A percentile compares a stretch with the other conserved stretches of the same genome.
Evolutionary conservation across 2,797 vertebrate species (phyloP).

Genomic region (Sebastes trivittatus): DNA sequence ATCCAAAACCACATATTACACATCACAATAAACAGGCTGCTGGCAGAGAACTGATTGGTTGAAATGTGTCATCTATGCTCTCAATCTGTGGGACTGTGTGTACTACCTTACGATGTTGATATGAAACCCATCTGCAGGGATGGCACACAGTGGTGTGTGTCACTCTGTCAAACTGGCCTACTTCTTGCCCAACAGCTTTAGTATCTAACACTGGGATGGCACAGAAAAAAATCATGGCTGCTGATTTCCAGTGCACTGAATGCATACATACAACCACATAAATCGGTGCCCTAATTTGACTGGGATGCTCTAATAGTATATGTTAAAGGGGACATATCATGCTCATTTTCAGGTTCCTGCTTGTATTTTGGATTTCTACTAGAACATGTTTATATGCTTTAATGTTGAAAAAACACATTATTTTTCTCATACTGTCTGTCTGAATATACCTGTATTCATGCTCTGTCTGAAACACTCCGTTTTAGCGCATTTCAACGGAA

Average conservation of each 20-base stretch:
- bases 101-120: slow-evolving; percentile 45
- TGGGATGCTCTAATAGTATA: neutral
- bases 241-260: slow-evolving; percentile 24
- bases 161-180: slow-evolving; percentile 69
- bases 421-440: too few species aligned
- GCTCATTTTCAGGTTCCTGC: too few species aligned
- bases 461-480: too few species aligned
- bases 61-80: slow-evolving; percentile 11
- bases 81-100: slow-evolving; percentile 11
- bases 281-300: slow-evolving; percentile 11
- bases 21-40: neutral
- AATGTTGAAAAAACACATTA: too few species aligned
- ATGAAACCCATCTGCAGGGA: slow-evolving; percentile 52
- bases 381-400: too few species aligned
- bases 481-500: too few species aligned
- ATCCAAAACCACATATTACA: neutral
- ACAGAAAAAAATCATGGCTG: slow-evolving; percentile 38
- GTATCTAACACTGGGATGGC: slow-evolving; percentile 39
- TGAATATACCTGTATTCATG: too few species aligned
- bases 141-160: slow-evolving; percentile 46
- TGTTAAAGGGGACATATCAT: neutral
- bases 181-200: slow-evolving; percentile 49
- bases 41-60: neutral
- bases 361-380: too few species aligned
- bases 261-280: neutral